These are phyloP conservation scores for Rhynchotus rufescens DNA, from an alignment of 2,797 vertebrate species.

Conservation along the genomic window DNA sequence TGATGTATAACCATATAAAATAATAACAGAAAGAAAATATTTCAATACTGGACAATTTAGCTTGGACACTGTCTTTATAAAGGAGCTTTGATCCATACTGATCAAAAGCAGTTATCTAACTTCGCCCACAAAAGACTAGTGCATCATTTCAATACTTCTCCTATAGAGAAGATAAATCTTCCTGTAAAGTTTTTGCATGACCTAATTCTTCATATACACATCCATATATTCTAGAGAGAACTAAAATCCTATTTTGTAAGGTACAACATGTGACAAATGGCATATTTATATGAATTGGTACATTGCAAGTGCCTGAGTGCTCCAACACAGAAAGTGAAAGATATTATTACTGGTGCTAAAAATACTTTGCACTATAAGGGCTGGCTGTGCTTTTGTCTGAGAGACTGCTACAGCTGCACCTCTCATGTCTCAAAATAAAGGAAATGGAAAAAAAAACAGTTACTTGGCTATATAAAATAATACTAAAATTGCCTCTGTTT, in stretches of 20 bases:
- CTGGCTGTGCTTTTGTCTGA: neutral
- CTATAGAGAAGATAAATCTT: neutral
- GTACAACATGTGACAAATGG: neutral
- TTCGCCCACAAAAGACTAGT: neutral
- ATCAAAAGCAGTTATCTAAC: neutral
- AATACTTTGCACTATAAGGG: slow-evolving; percentile 38
- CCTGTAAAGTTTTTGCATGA: neutral
- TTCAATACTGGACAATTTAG: neutral
- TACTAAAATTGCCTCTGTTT: neutral
- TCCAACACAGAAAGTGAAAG: neutral
- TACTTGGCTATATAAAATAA: neutral
- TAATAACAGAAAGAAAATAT: neutral
- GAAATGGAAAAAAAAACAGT: neutral
- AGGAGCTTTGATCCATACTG: neutral
- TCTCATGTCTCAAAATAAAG: neutral
- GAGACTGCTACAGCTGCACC: neutral
- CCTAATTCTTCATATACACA: neutral
- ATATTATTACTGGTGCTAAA: neutral
- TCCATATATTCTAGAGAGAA: neutral
- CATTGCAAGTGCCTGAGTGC: neutral
- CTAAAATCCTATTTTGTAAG: neutral
- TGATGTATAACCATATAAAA: neutral
- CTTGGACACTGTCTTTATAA: neutral
- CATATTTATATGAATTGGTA: slow-evolving; percentile 12
- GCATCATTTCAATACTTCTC: neutral